Evolutionary conservation across 2,888 invertebrate species (phyloP).

Genomic region (Stenoptilia bipunctidactyla): DNA sequence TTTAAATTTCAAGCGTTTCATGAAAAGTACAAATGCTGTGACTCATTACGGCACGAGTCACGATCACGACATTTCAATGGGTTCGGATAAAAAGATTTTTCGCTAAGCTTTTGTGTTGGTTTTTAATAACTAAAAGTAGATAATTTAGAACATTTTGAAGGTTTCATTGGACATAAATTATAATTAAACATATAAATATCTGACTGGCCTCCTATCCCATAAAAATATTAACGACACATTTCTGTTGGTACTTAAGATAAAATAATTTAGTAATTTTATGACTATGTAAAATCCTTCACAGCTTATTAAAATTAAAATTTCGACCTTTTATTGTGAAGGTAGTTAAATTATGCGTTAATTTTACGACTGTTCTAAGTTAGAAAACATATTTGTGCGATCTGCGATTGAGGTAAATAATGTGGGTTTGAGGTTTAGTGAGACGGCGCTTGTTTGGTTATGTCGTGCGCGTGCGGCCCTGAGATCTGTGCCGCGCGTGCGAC

Average conservation of each 20-base stretch:
- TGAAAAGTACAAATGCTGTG: background rate
- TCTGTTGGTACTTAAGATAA: background rate
- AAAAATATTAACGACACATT: too few relatives aligned
- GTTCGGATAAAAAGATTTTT: background rate
- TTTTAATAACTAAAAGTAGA: too few relatives aligned
- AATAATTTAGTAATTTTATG: background rate
- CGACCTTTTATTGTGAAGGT: background rate
- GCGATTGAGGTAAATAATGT: background rate
- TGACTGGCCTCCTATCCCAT: too few relatives aligned
- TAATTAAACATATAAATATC: too few relatives aligned
- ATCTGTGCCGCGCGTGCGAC: slow-evolving; percentile 18
- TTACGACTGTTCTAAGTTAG: too few relatives aligned
- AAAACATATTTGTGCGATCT: background rate
- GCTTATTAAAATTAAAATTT: background rate
- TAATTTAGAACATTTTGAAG: too few relatives aligned
- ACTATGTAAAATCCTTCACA: background rate
- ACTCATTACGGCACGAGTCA: background rate
- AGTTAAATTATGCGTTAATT: too few relatives aligned
- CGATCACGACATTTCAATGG: background rate
- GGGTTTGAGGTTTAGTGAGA: background rate
- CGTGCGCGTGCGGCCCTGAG: slow-evolving; percentile 14
- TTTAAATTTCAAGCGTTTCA: background rate
- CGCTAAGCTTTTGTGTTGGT: too few relatives aligned
- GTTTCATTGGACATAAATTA: too few relatives aligned
- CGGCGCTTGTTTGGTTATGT: slow-evolving; percentile 7